Conservation (phyloP, 2,888 invertebrate species). For the Ganaspis brasiliensis region DNA sequence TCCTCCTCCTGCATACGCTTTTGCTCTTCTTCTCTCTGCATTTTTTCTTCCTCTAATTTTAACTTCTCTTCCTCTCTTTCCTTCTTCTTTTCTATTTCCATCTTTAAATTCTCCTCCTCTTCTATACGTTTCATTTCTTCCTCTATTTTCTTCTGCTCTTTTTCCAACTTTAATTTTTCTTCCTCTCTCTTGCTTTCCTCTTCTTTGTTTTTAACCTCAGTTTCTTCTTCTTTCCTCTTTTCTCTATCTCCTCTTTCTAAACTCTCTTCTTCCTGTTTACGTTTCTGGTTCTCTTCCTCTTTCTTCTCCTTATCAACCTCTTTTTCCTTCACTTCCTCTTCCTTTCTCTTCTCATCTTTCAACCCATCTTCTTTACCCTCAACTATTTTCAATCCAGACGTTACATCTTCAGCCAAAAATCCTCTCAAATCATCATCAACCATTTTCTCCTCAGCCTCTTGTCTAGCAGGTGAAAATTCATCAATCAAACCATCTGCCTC, state of each 20-base stretch:
- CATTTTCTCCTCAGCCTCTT: slow-evolving; percentile 51
- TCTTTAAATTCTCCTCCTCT: slow-evolving; percentile 68
- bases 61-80: slow-evolving; percentile 48
- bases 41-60: slow-evolving; percentile 52
- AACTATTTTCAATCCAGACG: slow-evolving; percentile 3
- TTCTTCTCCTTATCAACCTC: background rate
- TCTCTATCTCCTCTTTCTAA: slow-evolving; percentile 47
- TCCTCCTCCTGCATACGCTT: slow-evolving; percentile 51
- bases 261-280: background rate
- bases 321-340: slow-evolving; percentile 9
- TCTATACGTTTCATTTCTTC: slow-evolving; percentile 65
- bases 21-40: slow-evolving; percentile 51
- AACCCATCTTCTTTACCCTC: slow-evolving; percentile 30
- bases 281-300: background rate
- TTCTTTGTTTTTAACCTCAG: background rate
- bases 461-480: slow-evolving; percentile 48
- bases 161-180: background rate
- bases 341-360: slow-evolving; percentile 1
- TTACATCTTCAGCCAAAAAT: background rate
- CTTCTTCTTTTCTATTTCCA: slow-evolving; percentile 54
- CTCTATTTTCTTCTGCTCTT: background rate
- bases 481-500: slow-evolving; percentile 51
- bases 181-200: background rate
- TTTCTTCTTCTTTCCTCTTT: slow-evolving; percentile 50
- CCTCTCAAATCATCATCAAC: slow-evolving; percentile 28